Evolutionary conservation across 1,140 invertebrate species (phyloP).

Genomic region (Radopholus similis): DNA sequence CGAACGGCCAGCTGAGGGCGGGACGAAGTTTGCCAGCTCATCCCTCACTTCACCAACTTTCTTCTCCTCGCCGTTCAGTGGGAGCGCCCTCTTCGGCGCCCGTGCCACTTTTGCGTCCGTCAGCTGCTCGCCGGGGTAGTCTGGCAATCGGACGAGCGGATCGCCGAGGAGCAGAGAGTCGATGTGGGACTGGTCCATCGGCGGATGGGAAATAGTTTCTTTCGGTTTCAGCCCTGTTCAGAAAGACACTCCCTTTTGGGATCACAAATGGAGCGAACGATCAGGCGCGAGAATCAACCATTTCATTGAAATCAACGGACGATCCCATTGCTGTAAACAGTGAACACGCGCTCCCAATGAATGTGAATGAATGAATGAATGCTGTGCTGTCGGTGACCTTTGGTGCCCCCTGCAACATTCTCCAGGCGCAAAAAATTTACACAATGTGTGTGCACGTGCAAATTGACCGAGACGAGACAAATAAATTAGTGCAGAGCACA

Average conservation of each 20-base stretch:
- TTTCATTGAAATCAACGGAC: neutral
- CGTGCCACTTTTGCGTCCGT: constrained; percentile 24
- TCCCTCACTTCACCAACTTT: constrained; percentile 24
- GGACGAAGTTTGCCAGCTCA: neutral
- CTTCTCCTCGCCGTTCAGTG: constrained; percentile 43
- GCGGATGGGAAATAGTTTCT: neutral
- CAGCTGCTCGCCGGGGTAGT: neutral
- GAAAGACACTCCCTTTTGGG: neutral
- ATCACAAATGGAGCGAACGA: neutral
- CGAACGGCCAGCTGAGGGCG: constrained; percentile 64
- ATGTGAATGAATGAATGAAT: neutral
- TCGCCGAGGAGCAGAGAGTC: constrained; percentile 8
- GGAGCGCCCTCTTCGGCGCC: constrained; percentile 46
- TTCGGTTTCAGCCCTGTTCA: neutral
- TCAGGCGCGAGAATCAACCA: neutral
- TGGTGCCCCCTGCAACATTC: too few species aligned
- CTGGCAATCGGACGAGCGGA: constrained; percentile 13
- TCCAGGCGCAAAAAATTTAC: too few species aligned
- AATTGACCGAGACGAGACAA: too few species aligned
- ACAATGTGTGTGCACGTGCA: too few species aligned
- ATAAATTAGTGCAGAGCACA: too few species aligned
- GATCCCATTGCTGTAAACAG: neutral
- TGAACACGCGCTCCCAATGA: too few species aligned
- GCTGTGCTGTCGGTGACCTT: too few species aligned
- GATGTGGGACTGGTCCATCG: constrained; percentile 13